A percentile compares a stretch with the other conserved stretches of the same genome.
Evolutionary conservation across 2,113 vertebrate species (phyloP).

Genomic region (Melanocharis versteri): DNA sequence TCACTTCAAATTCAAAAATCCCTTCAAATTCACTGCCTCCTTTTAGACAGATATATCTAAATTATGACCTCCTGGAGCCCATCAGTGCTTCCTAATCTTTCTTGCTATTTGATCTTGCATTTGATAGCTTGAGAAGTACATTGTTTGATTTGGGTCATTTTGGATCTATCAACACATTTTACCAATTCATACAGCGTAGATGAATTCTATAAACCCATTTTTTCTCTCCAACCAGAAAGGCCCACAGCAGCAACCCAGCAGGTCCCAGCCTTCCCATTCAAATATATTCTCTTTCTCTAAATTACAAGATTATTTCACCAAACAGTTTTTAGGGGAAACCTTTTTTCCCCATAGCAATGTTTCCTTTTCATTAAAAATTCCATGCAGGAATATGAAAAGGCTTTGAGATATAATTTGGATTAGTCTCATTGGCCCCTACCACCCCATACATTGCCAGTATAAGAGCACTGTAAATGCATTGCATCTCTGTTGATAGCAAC

Average conservation of each 20-base stretch:
- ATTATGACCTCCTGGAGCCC: not conserved
- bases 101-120: not conserved
- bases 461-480: not conserved
- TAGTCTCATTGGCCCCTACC: not conserved
- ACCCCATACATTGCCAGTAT: not conserved
- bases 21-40: not conserved
- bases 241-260: not conserved
- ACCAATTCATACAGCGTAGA: not conserved
- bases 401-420: not conserved
- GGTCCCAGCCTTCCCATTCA: not conserved
- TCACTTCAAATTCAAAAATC: not conserved
- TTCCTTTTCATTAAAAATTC: not conserved
- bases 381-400: not conserved
- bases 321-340: fast-evolving
- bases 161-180: not conserved
- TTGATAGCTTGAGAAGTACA: fast-evolving
- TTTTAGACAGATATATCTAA: not conserved
- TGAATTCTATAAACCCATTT: not conserved
- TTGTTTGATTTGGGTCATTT: not conserved
- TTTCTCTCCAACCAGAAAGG: not conserved
- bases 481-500: not conserved
- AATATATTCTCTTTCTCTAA: not conserved
- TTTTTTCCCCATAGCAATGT: not conserved
- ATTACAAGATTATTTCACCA: not conserved
- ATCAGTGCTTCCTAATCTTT: not conserved